A percentile compares a stretch with the other conserved stretches of the same genome.
Conservation (phyloP, 37 sponge, comb jelly and placozoan genomes). For the Diacarnus erythraeanus region DNA sequence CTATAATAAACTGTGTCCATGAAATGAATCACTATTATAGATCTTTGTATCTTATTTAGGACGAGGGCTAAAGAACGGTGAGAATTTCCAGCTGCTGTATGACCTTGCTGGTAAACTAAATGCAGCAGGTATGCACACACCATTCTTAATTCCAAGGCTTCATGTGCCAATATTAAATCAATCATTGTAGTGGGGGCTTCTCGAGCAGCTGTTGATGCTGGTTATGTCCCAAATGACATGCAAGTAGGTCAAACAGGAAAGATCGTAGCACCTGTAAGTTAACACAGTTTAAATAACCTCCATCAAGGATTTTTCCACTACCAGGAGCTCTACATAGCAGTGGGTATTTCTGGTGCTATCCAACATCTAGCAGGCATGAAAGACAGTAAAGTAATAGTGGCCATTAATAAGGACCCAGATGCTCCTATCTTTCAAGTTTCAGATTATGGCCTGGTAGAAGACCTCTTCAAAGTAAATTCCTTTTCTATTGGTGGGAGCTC, state of each 20-base stretch:
- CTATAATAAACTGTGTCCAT: too few species aligned
- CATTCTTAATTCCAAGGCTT: too few species aligned
- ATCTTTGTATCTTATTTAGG: constrained; percentile 45
- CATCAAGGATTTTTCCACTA: neutral
- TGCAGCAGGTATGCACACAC: constrained; percentile 86
- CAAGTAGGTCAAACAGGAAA: constrained; percentile 99
- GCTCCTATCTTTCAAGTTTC: constrained; percentile 99
- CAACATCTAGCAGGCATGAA: constrained; percentile 99
- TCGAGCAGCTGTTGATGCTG: constrained; percentile 99
- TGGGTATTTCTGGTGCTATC: constrained; percentile 99
- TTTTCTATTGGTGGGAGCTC: neutral
- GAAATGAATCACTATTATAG: neutral
- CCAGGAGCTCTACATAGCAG: constrained; percentile 98
- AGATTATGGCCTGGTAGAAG: constrained; percentile 97
- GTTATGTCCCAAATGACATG: constrained; percentile 97
- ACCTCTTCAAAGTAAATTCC: constrained; percentile 92
- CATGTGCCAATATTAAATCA: neutral
- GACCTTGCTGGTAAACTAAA: constrained; percentile 95
- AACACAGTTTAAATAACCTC: neutral
- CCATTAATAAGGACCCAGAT: constrained; percentile 98
- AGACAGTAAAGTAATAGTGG: constrained; percentile 99
- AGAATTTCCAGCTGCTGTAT: constrained; percentile 96
- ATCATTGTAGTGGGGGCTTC: constrained; percentile 90
- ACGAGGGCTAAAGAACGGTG: constrained; percentile 97
- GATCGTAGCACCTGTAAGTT: constrained; percentile 97